These are phyloP conservation scores for Centropristis striata DNA, from an alignment of 2,113 vertebrate genomes.

Conservation along the genomic window DNA sequence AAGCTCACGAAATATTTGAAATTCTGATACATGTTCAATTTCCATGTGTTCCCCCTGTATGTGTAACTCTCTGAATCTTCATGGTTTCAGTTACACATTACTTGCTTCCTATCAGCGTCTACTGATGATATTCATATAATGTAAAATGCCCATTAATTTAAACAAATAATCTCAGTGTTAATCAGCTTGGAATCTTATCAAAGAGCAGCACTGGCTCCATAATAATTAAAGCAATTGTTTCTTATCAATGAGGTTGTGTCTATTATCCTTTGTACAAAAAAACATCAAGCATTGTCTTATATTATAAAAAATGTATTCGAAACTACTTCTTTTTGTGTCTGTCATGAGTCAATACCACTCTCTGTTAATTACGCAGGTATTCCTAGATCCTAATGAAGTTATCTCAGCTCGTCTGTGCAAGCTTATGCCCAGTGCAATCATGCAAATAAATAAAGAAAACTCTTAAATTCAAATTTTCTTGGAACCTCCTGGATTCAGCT, in stretches of 20 bases:
- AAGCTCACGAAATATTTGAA: not conserved
- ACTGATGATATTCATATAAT: constrained; percentile 2
- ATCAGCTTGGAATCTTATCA: not conserved
- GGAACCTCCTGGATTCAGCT: not conserved
- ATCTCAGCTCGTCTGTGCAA: constrained; percentile 1
- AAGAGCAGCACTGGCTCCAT: not conserved
- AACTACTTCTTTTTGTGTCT: constrained; percentile 41
- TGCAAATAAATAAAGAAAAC: not conserved
- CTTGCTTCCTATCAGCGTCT: not conserved
- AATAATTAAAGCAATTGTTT: constrained; percentile 13
- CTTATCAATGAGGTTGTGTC: not conserved
- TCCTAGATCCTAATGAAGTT: constrained; percentile 1
- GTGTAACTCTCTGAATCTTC: not conserved
- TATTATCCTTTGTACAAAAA: constrained; percentile 29
- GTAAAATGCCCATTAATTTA: not conserved
- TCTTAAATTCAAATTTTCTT: not conserved
- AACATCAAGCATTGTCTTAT: constrained; percentile 34
- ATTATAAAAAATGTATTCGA: not conserved
- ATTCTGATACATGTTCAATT: constrained; percentile 6
- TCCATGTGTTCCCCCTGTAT: not conserved
- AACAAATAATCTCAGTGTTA: not conserved
- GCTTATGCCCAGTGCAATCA: not conserved
- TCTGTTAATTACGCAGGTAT: constrained; percentile 6
- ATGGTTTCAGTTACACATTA: not conserved
- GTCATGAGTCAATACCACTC: constrained; percentile 35